phyloP scores from a whole-genome alignment of 64 coral and sea anemone genomes.

The Montipora foliosa region DNA sequence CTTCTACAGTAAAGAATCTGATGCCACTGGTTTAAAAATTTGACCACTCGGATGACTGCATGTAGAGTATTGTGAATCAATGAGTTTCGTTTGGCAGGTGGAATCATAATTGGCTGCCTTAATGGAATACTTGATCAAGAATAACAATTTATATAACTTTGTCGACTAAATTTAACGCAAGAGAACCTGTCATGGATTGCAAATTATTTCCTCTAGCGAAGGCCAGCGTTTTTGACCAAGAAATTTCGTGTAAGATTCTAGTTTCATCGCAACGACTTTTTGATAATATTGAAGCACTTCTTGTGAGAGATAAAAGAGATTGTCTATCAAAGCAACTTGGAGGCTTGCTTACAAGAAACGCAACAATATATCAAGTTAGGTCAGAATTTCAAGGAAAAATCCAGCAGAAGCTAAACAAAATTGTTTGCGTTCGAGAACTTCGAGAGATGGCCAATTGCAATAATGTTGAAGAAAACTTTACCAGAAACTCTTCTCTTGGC shows the following conservation, averaged over 20 bases:
- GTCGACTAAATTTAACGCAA: not conserved
- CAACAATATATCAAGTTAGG: not conserved
- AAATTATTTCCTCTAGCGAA: constrained; percentile 1
- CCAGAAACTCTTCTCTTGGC: not conserved
- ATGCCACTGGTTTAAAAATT: no score
- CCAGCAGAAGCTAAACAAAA: not conserved
- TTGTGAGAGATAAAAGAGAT: constrained; percentile 10
- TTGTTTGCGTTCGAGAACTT: not conserved
- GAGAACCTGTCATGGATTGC: constrained; percentile 15
- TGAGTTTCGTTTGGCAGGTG: not conserved
- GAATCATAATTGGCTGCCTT: not conserved
- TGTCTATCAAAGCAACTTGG: constrained; percentile 24
- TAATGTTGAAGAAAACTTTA: not conserved
- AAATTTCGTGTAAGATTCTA: not conserved
- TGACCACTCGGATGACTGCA: no score
- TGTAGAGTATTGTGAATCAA: not conserved
- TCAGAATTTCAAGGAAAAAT: not conserved
- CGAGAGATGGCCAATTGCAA: not conserved
- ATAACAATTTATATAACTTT: not conserved
- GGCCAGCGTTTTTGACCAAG: not conserved
- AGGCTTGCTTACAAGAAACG: not conserved
- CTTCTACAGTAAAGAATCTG: no score
- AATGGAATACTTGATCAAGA: constrained; percentile 21
- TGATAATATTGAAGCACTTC: constrained; percentile 5
- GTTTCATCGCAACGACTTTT: constrained; percentile 15